phyloP scores from a whole-genome alignment of 2,888 invertebrate genomes.

The Cerastoderma edule region DNA sequence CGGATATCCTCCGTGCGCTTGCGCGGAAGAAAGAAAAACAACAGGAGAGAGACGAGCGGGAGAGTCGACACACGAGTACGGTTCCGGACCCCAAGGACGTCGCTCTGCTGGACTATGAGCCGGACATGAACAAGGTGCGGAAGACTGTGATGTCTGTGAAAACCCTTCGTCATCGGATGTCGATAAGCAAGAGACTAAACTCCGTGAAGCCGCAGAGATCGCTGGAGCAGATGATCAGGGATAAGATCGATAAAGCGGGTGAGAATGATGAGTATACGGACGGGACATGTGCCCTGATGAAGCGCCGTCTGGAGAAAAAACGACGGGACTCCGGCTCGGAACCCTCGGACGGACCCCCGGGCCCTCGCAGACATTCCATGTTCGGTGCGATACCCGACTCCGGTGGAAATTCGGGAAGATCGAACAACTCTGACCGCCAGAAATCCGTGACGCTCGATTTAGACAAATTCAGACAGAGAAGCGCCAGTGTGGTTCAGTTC shows the following conservation, averaged over 20 bases:
- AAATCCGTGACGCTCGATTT: not conserved
- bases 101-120: slow-evolving; percentile 50
- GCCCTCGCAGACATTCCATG: slow-evolving; percentile 47
- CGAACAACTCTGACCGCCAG: not conserved
- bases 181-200: slow-evolving; percentile 63
- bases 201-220: slow-evolving; percentile 56
- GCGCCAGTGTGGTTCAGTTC: slow-evolving; percentile 24
- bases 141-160: slow-evolving; percentile 66
- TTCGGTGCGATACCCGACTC: slow-evolving; percentile 8
- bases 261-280: slow-evolving; percentile 64
- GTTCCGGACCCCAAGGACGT: slow-evolving; percentile 32
- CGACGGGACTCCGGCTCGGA: slow-evolving; percentile 53
- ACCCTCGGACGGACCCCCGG: slow-evolving; percentile 30
- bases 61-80: not conserved
- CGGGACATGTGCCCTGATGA: slow-evolving; percentile 66
- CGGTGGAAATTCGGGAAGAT: not conserved
- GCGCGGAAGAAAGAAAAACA: slow-evolving; percentile 61
- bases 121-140: slow-evolving; percentile 63
- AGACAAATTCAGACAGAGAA: not conserved
- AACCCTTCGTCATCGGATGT: slow-evolving; percentile 63
- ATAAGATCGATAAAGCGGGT: slow-evolving; percentile 49
- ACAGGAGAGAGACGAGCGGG: slow-evolving; percentile 35
- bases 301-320: slow-evolving; percentile 65
- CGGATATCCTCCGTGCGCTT: slow-evolving; percentile 66
- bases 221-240: slow-evolving; percentile 64